These are phyloP conservation scores for Austrofundulus limnaeus DNA, from an alignment of 2,113 vertebrate genomes.

Conservation along the genomic window DNA sequence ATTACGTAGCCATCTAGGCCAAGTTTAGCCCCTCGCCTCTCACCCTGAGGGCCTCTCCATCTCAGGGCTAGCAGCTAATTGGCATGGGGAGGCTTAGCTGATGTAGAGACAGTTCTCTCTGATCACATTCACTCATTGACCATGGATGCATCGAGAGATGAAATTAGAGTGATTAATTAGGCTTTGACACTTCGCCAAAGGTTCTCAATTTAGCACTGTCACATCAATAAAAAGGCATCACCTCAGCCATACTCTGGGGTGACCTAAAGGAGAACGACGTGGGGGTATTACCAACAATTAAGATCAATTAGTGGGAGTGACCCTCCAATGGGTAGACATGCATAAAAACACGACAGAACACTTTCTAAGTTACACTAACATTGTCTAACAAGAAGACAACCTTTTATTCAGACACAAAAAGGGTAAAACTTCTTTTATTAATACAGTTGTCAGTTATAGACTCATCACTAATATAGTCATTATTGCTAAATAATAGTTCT, in stretches of 20 bases:
- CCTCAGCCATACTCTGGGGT: constrained; percentile 57
- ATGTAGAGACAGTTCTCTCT: constrained; percentile 59
- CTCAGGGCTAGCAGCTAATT: constrained; percentile 77
- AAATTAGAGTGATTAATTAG: constrained; percentile 82
- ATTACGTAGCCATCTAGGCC: constrained; percentile 75
- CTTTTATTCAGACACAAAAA: background rate
- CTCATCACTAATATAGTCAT: too few species aligned
- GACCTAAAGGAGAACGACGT: constrained; percentile 71
- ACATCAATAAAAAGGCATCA: constrained; percentile 81
- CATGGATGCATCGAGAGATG: constrained; percentile 68
- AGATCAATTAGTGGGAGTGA: constrained; percentile 76
- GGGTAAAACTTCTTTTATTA: too few species aligned
- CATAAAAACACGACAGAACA: constrained; percentile 55
- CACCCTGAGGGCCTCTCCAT: constrained; percentile 74
- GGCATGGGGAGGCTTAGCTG: constrained; percentile 68
- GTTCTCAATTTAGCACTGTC: constrained; percentile 81
- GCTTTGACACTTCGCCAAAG: constrained; percentile 80
- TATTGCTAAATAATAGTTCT: too few species aligned
- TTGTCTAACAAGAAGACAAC: background rate
- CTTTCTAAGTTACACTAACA: constrained; percentile 23
- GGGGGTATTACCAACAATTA: constrained; percentile 81
- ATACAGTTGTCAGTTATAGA: too few species aligned
- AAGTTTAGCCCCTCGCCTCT: constrained; percentile 63
- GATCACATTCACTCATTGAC: constrained; percentile 72
- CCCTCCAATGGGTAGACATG: constrained; percentile 57